These are phyloP conservation scores for Notolabrus celidotus DNA, from an alignment of 2,797 vertebrate species.

Conservation along the genomic window DNA sequence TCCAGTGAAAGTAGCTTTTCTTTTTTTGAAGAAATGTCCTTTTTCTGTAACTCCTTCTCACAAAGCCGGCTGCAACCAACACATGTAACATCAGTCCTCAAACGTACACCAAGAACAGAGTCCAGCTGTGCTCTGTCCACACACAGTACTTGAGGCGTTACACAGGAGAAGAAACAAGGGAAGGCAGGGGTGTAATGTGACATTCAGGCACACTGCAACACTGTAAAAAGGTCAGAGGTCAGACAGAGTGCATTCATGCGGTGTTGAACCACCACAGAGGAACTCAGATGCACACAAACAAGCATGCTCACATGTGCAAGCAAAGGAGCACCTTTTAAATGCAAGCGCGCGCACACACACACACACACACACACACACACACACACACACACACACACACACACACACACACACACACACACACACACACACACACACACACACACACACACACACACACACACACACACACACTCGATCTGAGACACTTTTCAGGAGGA, in stretches of 20 bases:
- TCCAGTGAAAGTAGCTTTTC: conserved; percentile 39
- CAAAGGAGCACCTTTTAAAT: conserved; percentile 61
- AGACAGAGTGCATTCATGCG: conserved; percentile 70
- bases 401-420: conserved; percentile 37
- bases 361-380: conserved; percentile 35
- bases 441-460: conserved; percentile 36
- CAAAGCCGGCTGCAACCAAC: conserved; percentile 7
- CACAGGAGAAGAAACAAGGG: conserved; percentile 21
- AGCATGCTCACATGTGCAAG: conserved; percentile 67
- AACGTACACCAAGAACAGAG: conserved; percentile 31
- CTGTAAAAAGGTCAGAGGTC: conserved; percentile 70
- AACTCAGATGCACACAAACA: conserved; percentile 64
- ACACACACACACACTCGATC: conserved; percentile 21
- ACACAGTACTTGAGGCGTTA: conserved; percentile 55
- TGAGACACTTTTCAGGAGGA: conserved; percentile 38
- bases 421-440: conserved; percentile 32
- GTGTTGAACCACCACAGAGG: conserved; percentile 64
- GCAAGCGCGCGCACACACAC: conserved; percentile 52
- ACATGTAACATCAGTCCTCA: conserved; percentile 13
- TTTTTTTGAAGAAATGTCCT: conserved; percentile 46
- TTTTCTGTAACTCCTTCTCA: conserved; percentile 46
- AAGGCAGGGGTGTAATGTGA: conserved; percentile 33
- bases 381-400: conserved; percentile 33
- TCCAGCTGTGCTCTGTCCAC: conserved; percentile 54
- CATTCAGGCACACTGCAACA: conserved; percentile 79